phyloP scores from a whole-genome alignment of 92 coral and sea anemone species.

The Epizoanthus illoricatus region DNA sequence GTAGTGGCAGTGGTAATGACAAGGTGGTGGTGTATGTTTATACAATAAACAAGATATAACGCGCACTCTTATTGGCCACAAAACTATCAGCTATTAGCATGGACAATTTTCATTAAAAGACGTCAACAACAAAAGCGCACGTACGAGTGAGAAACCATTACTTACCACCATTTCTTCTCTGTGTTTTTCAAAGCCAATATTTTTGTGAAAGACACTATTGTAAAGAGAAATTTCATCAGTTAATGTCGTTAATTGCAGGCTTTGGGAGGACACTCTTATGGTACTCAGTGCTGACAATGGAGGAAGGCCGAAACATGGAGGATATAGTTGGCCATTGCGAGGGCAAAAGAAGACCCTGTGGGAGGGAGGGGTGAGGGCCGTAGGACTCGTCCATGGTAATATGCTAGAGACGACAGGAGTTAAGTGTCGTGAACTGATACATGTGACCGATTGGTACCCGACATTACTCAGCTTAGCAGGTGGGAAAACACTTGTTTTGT shows the following conservation, averaged over 20 bases:
- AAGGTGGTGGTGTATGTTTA: no score
- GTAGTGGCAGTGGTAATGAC: no score
- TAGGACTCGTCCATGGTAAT: slow-evolving; percentile 69
- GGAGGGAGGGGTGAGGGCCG: slow-evolving; percentile 82
- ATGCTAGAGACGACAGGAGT: slow-evolving; percentile 58
- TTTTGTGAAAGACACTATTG: no score
- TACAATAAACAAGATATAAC: no score
- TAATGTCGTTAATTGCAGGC: slow-evolving; percentile 27
- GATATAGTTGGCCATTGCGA: slow-evolving; percentile 78
- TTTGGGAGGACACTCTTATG: slow-evolving; percentile 71
- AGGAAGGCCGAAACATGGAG: slow-evolving; percentile 76
- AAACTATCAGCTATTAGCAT: no score
- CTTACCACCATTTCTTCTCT: no score
- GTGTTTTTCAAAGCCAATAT: no score
- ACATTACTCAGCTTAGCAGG: slow-evolving; percentile 72
- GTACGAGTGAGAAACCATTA: no score
- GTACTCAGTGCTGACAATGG: slow-evolving; percentile 80
- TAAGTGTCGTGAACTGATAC: slow-evolving; percentile 67
- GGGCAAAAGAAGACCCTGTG: slow-evolving; percentile 77
- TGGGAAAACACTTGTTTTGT: slow-evolving; percentile 4
- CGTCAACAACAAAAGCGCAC: no score
- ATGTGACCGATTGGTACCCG: slow-evolving; percentile 78
- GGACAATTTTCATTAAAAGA: no score
- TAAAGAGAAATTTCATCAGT: no score
- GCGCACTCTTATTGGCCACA: no score